phyloP scores from a whole-genome alignment of 2,797 vertebrate genomes.

The Cossypha polioptera region DNA sequence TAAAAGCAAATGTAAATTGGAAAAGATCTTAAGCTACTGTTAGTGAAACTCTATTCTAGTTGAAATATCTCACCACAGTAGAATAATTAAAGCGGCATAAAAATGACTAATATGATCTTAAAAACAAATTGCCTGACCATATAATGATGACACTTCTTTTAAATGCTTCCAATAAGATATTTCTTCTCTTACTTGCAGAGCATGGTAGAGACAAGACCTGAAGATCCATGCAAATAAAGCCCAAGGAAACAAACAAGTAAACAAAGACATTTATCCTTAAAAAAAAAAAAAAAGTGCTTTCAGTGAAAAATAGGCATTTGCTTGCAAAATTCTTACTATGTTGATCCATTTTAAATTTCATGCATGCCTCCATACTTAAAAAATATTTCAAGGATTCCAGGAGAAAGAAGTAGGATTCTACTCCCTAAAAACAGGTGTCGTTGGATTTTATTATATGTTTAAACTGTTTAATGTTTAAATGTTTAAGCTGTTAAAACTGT shows the following conservation, averaged over 20 bases:
- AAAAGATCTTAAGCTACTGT: conserved; percentile 7
- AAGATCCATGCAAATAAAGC: background rate
- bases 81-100: conserved; percentile 30
- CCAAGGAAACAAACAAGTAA: background rate
- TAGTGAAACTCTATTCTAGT: conserved; percentile 29
- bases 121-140: conserved; percentile 52
- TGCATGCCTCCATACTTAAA: background rate
- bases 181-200: conserved; percentile 2
- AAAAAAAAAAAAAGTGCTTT: background rate
- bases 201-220: background rate
- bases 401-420: background rate
- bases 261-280: background rate
- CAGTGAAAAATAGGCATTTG: background rate
- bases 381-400: background rate
- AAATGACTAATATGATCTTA: conserved; percentile 63
- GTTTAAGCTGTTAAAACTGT: background rate
- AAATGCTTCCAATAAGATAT: background rate
- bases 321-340: background rate
- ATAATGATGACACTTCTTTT: background rate
- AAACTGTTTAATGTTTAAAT: background rate
- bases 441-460: no score
- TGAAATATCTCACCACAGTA: conserved; percentile 3
- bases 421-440: background rate
- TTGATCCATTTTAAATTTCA: background rate
- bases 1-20: conserved; percentile 26